These are phyloP conservation scores for Oscheius myriophilus DNA, from an alignment of 2,888 invertebrate genomes.

Conservation along the genomic window DNA sequence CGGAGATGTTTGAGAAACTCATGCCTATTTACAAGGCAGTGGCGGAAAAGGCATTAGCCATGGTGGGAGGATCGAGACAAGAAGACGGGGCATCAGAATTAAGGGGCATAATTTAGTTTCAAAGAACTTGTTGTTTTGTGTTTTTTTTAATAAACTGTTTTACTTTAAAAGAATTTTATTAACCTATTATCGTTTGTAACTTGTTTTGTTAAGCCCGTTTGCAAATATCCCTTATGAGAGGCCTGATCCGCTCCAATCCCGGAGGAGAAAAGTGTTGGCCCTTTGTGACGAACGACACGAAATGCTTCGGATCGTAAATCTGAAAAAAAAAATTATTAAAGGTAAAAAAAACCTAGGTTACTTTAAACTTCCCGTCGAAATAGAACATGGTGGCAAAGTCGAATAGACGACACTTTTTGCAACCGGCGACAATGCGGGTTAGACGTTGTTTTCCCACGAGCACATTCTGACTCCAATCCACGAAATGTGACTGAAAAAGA, in stretches of 20 bases:
- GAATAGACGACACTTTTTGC: constrained; percentile 13
- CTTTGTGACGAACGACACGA: constrained; percentile 2
- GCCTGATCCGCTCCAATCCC: constrained; percentile 20
- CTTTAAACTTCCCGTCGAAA: constrained; percentile 17
- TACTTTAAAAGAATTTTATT: too few relatives aligned
- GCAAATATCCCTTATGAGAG: constrained; percentile 19
- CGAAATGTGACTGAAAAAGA: too few relatives aligned
- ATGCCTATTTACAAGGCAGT: too few relatives aligned
- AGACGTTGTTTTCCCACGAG: constrained; percentile 11
- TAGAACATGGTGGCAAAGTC: constrained; percentile 16
- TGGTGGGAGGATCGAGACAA: too few relatives aligned
- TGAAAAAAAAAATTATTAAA: not conserved
- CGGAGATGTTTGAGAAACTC: too few relatives aligned
- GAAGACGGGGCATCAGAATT: too few relatives aligned
- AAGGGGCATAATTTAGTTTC: too few relatives aligned
- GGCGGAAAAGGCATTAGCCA: too few relatives aligned
- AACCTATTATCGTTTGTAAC: too few relatives aligned
- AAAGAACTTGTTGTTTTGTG: too few relatives aligned
- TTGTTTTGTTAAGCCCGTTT: constrained; percentile 12
- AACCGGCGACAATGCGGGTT: not conserved
- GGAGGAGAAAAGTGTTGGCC: constrained; percentile 20
- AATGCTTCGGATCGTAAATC: constrained; percentile 14
- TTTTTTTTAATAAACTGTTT: too few relatives aligned
- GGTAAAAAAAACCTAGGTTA: not conserved
- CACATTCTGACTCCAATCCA: too few relatives aligned